A percentile compares a stretch with the other conserved stretches of the same genome.
phyloP scores from a whole-genome alignment of 2,113 vertebrate genomes.

The Carassius carassius region DNA sequence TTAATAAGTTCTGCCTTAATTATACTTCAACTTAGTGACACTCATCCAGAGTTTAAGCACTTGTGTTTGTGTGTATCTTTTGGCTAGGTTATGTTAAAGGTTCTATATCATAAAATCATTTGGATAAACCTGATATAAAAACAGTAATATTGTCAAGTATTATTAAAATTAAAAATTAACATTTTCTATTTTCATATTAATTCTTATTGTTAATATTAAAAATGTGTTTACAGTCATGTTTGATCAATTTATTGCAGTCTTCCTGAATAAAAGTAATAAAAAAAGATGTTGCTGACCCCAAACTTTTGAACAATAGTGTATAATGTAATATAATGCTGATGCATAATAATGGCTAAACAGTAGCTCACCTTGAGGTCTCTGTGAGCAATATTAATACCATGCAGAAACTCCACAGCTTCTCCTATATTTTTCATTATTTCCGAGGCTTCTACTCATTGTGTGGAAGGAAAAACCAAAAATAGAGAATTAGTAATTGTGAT shows the following conservation, averaged over 20 bases:
- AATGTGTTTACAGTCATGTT: not conserved
- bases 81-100: not conserved
- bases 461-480: not conserved
- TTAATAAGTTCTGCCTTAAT: not conserved
- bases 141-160: not conserved
- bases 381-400: conserved; percentile 84
- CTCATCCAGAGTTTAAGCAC: not conserved
- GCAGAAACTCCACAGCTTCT: conserved; percentile 83
- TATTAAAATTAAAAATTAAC: not conserved
- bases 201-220: not conserved
- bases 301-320: not conserved
- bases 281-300: not conserved
- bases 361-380: conserved; percentile 84
- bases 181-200: not conserved
- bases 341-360: not conserved
- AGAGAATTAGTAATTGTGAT: not conserved
- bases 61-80: not conserved
- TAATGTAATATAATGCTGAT: not conserved
- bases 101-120: not conserved
- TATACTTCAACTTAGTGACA: not conserved
- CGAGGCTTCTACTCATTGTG: conserved; percentile 74
- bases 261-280: not conserved
- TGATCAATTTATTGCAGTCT: not conserved
- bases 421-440: conserved; percentile 85
- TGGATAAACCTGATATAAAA: not conserved